Conservation (phyloP, 1,140 invertebrate genomes). For the Heliothis subflexa region DNA sequence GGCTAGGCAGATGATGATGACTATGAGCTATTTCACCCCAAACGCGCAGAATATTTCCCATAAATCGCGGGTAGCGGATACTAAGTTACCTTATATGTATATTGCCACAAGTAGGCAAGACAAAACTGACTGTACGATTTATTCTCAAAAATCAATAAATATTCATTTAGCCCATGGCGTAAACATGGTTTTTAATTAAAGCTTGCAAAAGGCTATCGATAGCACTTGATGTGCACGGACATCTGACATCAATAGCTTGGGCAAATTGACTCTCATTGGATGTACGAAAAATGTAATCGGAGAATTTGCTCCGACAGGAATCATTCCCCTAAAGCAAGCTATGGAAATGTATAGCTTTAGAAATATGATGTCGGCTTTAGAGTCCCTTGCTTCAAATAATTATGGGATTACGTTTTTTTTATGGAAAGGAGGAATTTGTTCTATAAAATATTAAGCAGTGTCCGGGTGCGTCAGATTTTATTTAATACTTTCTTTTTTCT, state of each 20-base stretch:
- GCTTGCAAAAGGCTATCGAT: neutral
- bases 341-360: constrained; percentile 1
- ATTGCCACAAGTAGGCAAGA: no score
- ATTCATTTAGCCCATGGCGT: no score
- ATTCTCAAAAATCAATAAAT: no score
- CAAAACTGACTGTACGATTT: no score
- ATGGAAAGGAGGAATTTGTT: constrained; percentile 8
- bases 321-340: neutral
- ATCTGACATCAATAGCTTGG: neutral
- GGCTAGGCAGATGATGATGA: neutral
- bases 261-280: neutral
- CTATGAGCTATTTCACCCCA: neutral
- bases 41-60: no score
- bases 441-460: constrained; percentile 24
- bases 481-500: neutral
- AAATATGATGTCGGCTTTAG: constrained; percentile 16
- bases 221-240: neutral
- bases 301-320: constrained; percentile 15
- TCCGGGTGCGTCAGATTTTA: constrained; percentile 13
- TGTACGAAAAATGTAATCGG: constrained; percentile 2
- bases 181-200: constrained; percentile 16
- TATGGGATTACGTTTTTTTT: constrained; percentile 37
- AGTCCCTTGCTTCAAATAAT: constrained; percentile 24
- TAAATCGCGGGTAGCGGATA: no score
- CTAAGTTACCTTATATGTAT: no score